These are phyloP conservation scores for Campylorhamphus procurvoides DNA, from an alignment of 2,113 vertebrate genomes.

Conservation along the genomic window DNA sequence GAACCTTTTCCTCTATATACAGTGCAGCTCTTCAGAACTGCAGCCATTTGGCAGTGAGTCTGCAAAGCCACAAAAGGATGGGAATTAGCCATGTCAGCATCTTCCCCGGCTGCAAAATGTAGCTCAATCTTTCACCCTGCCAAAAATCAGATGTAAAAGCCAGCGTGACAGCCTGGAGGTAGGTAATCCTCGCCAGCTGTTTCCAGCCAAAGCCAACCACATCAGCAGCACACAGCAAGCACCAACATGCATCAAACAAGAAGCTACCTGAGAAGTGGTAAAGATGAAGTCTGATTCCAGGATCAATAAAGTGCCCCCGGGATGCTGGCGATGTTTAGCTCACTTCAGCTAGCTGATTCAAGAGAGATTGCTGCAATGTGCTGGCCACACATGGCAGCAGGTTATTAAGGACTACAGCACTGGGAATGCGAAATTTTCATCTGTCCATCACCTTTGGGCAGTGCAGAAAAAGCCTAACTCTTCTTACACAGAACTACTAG, in stretches of 20 bases:
- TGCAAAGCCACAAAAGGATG: constrained; percentile 59
- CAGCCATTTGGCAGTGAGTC: constrained; percentile 51
- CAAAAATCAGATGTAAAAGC: constrained; percentile 68
- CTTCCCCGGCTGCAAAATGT: constrained; percentile 34
- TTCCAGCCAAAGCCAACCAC: background rate
- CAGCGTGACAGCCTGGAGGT: constrained; percentile 48
- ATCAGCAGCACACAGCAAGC: background rate
- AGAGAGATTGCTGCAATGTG: background rate
- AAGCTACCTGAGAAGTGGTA: background rate
- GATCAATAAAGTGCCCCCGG: background rate
- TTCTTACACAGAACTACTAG: background rate
- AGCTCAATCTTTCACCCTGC: constrained; percentile 56
- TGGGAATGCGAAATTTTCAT: background rate
- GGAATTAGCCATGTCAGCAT: constrained; percentile 74
- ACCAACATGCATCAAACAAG: background rate
- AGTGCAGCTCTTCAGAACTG: constrained; percentile 53
- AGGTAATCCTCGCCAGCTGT: constrained; percentile 63
- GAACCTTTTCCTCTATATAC: constrained; percentile 61
- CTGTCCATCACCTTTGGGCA: background rate
- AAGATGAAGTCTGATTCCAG: background rate
- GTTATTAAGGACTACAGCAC: background rate
- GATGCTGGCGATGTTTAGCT: background rate
- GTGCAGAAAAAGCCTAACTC: background rate
- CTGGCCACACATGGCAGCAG: background rate
- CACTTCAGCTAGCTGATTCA: background rate